Evolutionary conservation across 2,888 invertebrate genomes (phyloP), one percentile per base, ranked within the genome.

Genomic region (Drosophila kokeensis): DNA sequence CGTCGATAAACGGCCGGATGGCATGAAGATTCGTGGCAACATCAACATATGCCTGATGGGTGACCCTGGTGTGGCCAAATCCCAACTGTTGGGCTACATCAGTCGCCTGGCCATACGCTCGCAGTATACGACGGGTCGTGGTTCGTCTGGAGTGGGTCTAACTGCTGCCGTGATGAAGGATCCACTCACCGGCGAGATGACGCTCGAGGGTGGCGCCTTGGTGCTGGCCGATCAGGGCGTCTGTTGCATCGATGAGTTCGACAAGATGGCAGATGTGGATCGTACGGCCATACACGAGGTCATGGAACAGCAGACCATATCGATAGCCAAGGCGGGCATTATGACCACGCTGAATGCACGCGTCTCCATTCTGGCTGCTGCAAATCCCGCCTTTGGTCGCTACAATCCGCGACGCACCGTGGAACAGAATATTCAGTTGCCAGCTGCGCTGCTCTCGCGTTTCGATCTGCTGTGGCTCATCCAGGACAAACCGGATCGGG

Each of bases 31-130:
- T 90, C 96, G 99, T 93, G 97, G 97, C 70, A 97, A 96, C 92
- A 98, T 99, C 81, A 99, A 99, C 93, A 97, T 99, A 79, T 99
- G 99, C 90, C 94, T 99, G 88, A 99, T 99, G 99, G 99, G 99
- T 49, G 99, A 99, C 94, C 99, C 99, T 30, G 99, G 99, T 89
- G 99, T 99, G 66, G 99, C 99, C 64, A 99, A 99, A 94, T 99
- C 99, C 0, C 99, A 99, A 94, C 94, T 99, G 69, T 94, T 99
- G 57, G 96, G 96, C 67, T 99, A 98, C 94, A 98, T 99, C 71
- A 97, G 98, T 92, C 96, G 99, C 42, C 94, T 99, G 68, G 98
- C 99, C 4, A 96, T 98, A 3, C 95, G 99, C 92, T 97, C 96
- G 93, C 99, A 99, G 94, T 98, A 99, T 93, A 99, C 99, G 10